A percentile compares a stretch with the other conserved stretches of the same genome.
phyloP scores from a whole-genome alignment of 1,140 invertebrate species.

The Muscidifurax raptorellus region DNA sequence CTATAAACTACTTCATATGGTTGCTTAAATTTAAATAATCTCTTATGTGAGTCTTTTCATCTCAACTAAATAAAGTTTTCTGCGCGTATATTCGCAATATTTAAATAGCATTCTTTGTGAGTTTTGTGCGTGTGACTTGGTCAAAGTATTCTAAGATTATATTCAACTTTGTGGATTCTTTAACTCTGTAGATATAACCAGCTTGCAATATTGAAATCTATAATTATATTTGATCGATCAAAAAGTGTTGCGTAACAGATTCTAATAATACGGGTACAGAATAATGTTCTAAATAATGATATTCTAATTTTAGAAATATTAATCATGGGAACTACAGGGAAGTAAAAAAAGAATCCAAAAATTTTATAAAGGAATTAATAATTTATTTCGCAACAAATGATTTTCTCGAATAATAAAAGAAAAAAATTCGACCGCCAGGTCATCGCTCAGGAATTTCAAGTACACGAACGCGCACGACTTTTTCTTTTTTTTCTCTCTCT shows the following conservation, averaged over 20 bases:
- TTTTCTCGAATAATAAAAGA: background rate
- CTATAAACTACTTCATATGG: no score
- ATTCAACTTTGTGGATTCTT: background rate
- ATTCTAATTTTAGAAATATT: no score
- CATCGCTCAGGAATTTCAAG: conserved; percentile 34
- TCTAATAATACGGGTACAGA: background rate
- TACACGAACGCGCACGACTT: background rate
- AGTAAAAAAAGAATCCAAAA: background rate
- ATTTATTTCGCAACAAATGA: background rate
- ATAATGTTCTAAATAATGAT: background rate
- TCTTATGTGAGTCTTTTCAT: no score
- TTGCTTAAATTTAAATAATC: no score
- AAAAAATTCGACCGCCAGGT: conserved; percentile 6
- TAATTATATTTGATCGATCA: background rate
- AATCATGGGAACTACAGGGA: background rate
- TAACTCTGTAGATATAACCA: background rate
- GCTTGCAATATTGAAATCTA: background rate
- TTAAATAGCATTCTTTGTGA: no score
- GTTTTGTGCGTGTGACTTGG: no score
- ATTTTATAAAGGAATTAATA: background rate
- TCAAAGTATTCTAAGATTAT: background rate
- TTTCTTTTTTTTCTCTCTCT: background rate
- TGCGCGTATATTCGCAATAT: no score
- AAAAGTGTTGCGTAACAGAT: background rate
- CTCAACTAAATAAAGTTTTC: no score